Conservation (phyloP, 2,888 invertebrate genomes). For the Heliconius aoede region DNA sequence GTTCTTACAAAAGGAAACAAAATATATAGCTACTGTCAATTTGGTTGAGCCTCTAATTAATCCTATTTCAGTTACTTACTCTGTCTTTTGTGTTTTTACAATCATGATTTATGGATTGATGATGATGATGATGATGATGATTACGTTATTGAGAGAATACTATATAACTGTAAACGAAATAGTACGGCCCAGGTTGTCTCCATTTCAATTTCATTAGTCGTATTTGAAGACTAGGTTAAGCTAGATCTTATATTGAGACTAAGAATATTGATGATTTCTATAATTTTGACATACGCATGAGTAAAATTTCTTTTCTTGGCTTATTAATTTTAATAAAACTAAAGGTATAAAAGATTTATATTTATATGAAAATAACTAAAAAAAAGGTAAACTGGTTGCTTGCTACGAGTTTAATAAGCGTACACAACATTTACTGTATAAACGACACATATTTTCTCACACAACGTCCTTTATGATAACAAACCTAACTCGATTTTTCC, state of each 20-base stretch:
- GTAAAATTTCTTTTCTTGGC: not conserved
- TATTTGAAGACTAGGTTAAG: too few species aligned
- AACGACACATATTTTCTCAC: conserved; percentile 23
- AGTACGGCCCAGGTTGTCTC: too few species aligned
- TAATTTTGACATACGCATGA: not conserved
- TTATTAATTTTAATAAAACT: not conserved
- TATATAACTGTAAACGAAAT: too few species aligned
- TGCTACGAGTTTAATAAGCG: conserved; percentile 11
- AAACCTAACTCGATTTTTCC: conserved; percentile 25
- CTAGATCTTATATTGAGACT: too few species aligned
- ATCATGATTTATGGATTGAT: not conserved
- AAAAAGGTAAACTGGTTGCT: not conserved
- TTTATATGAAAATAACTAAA: not conserved
- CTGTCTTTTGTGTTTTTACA: not conserved
- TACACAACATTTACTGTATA: conserved; percentile 9
- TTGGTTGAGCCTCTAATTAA: conserved; percentile 18
- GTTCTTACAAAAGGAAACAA: conserved; percentile 2
- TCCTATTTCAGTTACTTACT: conserved; percentile 9
- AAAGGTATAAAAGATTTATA: not conserved
- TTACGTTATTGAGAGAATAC: too few species aligned
- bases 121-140: too few species aligned
- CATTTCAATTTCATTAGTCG: too few species aligned
- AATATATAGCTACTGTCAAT: conserved; percentile 11
- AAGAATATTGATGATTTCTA: not conserved
- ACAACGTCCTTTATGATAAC: conserved; percentile 11